Evolutionary conservation across 2,797 vertebrate species (phyloP).

Genomic region (Bufotes viridis): DNA sequence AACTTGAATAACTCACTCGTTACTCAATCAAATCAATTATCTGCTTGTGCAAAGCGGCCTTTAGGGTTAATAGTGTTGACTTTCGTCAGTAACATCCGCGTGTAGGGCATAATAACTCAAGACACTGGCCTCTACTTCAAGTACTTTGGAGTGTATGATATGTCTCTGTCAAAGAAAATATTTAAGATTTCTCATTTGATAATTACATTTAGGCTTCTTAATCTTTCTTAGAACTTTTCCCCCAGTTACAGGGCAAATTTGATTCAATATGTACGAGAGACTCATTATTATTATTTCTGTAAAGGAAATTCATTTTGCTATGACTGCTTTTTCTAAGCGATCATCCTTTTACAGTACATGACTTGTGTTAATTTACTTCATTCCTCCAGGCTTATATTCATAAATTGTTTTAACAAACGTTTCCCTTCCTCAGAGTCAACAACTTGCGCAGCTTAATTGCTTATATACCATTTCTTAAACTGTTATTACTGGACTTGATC

Average conservation of each 20-base stretch:
- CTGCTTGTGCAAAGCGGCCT: too few relatives aligned
- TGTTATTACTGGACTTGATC: slow-evolving; percentile 26
- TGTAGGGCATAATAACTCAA: neutral
- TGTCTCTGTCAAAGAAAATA: neutral
- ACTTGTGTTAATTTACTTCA: neutral
- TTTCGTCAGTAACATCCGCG: neutral
- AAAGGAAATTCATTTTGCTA: slow-evolving; percentile 20
- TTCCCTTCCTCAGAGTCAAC: slow-evolving; percentile 1
- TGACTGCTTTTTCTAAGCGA: slow-evolving; percentile 23
- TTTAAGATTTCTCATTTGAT: neutral
- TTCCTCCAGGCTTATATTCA: slow-evolving; percentile 11
- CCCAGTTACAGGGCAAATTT: neutral
- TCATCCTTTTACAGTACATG: slow-evolving; percentile 29
- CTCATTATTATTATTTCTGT: slow-evolving; percentile 22
- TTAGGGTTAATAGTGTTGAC: too few relatives aligned
- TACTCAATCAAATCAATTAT: too few relatives aligned
- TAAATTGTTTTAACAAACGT: slow-evolving; percentile 7
- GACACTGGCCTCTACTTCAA: neutral
- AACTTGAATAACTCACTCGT: too few relatives aligned
- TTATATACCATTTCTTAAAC: slow-evolving; percentile 2
- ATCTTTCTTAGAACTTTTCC: neutral
- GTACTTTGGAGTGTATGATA: neutral
- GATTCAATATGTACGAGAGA: neutral
- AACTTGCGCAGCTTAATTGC: slow-evolving; percentile 11
- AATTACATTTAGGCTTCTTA: neutral